Evolutionary conservation across 2,797 vertebrate genomes (phyloP).

Genomic region (Pseudomugil tenellus): DNA sequence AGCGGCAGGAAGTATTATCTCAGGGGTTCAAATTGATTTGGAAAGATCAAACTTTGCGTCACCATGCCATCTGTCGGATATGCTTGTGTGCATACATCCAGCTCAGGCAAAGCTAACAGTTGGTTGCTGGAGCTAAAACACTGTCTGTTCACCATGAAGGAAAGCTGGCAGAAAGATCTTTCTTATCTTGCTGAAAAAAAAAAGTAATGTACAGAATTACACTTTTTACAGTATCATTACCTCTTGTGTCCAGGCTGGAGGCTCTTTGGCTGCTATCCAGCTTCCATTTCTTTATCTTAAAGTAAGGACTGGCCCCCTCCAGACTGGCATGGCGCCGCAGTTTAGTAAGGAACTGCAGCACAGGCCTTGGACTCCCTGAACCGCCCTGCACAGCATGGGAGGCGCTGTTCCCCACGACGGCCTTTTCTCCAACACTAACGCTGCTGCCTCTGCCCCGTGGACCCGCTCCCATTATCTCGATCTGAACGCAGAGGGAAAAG

Average conservation of each 20-base stretch:
- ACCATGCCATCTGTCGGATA: slow-evolving; percentile 78
- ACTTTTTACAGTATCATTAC: slow-evolving; percentile 70
- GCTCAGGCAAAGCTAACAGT: slow-evolving; percentile 66
- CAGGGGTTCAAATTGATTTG: slow-evolving; percentile 62
- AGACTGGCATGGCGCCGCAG: slow-evolving; percentile 93
- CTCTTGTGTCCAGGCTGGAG: slow-evolving; percentile 95
- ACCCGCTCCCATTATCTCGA: slow-evolving; percentile 71
- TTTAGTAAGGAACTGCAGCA: slow-evolving; percentile 93
- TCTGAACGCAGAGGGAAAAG: slow-evolving; percentile 60
- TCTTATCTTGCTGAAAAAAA: background rate
- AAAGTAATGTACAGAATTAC: slow-evolving; percentile 21
- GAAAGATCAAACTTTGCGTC: slow-evolving; percentile 73
- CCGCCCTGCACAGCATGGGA: slow-evolving; percentile 47
- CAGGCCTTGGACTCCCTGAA: slow-evolving; percentile 76
- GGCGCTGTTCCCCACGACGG: slow-evolving; percentile 23
- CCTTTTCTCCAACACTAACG: slow-evolving; percentile 68
- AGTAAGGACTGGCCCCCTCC: slow-evolving; percentile 95
- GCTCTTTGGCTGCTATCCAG: slow-evolving; percentile 94
- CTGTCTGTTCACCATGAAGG: slow-evolving; percentile 45
- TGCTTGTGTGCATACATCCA: slow-evolving; percentile 50
- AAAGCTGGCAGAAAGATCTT: slow-evolving; percentile 12
- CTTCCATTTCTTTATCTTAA: slow-evolving; percentile 98
- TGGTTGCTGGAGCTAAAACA: slow-evolving; percentile 55
- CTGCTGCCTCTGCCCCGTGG: slow-evolving; percentile 61
- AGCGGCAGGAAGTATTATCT: slow-evolving; percentile 59